Evolutionary conservation across 2,113 vertebrate genomes (phyloP).

Genomic region (Anser brachyrhynchus): DNA sequence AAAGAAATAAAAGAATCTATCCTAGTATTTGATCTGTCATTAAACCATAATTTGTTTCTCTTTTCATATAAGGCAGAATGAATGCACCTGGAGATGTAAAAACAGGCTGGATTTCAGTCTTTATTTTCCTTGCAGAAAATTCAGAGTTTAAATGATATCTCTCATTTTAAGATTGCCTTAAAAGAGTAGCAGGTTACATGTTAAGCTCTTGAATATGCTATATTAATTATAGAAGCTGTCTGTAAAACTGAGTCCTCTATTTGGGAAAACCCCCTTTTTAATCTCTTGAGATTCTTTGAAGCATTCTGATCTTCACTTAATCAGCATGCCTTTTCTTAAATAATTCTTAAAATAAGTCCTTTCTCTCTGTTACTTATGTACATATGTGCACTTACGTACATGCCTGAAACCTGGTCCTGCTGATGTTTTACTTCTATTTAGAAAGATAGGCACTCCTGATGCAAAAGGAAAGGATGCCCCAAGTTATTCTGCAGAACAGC

Average conservation of each 20-base stretch:
- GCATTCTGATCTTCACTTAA: neutral
- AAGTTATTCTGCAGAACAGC: neutral
- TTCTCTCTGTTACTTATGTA: neutral
- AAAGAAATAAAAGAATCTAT: neutral
- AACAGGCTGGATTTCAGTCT: neutral
- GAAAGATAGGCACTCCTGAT: neutral
- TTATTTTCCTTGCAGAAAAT: neutral
- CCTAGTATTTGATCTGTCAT: neutral
- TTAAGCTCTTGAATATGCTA: neutral
- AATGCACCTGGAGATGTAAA: neutral
- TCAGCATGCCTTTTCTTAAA: neutral
- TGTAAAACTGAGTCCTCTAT: neutral
- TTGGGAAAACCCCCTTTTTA: neutral
- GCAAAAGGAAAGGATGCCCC: neutral
- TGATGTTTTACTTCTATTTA: neutral
- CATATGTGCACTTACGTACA: fast-evolving
- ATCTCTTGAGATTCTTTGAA: neutral
- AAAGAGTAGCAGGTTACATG: neutral
- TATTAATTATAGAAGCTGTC: neutral
- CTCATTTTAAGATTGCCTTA: neutral
- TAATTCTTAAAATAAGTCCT: neutral
- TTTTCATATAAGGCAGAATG: neutral
- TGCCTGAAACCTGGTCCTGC: neutral
- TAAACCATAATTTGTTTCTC: neutral
- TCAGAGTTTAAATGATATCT: neutral